Evolutionary conservation across 2,113 vertebrate genomes (phyloP).

Genomic region (Taurulus bubalis): DNA sequence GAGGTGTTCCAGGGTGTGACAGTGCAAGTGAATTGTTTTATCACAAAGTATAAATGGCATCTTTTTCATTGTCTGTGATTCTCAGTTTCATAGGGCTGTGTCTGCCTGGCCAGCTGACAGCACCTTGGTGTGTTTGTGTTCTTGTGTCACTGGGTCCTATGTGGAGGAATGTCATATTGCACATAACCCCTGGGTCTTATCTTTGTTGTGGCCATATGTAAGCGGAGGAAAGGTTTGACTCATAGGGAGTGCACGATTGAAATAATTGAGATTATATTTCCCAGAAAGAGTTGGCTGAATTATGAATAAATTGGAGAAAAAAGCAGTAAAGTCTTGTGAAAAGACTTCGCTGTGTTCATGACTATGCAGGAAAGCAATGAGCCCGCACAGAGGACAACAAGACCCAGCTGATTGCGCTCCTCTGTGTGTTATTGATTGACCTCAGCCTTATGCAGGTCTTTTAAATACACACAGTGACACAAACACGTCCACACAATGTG

Average conservation of each 20-base stretch:
- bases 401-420: conserved; percentile 1
- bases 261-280: background rate
- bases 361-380: background rate
- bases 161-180: background rate
- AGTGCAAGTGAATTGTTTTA: background rate
- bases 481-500: background rate
- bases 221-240: background rate
- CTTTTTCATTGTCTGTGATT: background rate
- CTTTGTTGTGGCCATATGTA: background rate
- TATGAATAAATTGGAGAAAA: background rate
- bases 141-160: background rate
- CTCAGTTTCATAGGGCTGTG: background rate
- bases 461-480: conserved; percentile 15
- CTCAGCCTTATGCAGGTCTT: conserved; percentile 28
- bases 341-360: background rate
- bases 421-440: conserved; percentile 54
- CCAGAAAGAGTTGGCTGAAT: background rate
- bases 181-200: background rate
- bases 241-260: background rate
- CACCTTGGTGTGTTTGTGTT: background rate
- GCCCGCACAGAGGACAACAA: background rate
- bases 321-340: background rate
- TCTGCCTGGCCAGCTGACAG: background rate
- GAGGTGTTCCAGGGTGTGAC: background rate
- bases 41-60: background rate